phyloP scores from a whole-genome alignment of 2,113 vertebrate genomes.

The Nesoenas mayeri region DNA sequence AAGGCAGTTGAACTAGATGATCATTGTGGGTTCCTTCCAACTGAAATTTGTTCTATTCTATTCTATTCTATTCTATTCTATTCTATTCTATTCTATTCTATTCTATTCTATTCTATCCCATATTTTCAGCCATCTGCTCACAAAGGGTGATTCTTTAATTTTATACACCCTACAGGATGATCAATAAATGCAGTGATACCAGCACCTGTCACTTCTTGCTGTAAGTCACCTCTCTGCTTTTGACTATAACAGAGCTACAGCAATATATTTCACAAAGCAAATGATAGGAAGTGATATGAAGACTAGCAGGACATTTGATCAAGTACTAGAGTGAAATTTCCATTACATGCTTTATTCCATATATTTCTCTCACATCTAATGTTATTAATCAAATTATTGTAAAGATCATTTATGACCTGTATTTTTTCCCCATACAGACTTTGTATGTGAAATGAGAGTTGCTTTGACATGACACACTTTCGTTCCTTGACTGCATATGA shows the following conservation, averaged over 20 bases:
- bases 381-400: not conserved
- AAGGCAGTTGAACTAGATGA: too few species aligned
- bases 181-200: not conserved
- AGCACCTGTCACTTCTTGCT: not conserved
- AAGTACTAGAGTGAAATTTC: not conserved
- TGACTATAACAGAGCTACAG: not conserved
- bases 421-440: not conserved
- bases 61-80: not conserved
- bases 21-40: too few species aligned
- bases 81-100: not conserved
- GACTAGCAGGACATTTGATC: not conserved
- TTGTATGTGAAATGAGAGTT: not conserved
- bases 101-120: not conserved
- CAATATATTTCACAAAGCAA: not conserved
- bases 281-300: not conserved
- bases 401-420: not conserved
- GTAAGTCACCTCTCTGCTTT: not conserved
- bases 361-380: not conserved
- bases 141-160: not conserved
- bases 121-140: not conserved
- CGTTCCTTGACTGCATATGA: not conserved
- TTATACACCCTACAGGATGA: not conserved
- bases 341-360: not conserved
- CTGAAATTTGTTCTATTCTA: too few species aligned
- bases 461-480: not conserved